Evolutionary conservation across 2,797 vertebrate species (phyloP).

Genomic region (Poeciliopsis turneri): DNA sequence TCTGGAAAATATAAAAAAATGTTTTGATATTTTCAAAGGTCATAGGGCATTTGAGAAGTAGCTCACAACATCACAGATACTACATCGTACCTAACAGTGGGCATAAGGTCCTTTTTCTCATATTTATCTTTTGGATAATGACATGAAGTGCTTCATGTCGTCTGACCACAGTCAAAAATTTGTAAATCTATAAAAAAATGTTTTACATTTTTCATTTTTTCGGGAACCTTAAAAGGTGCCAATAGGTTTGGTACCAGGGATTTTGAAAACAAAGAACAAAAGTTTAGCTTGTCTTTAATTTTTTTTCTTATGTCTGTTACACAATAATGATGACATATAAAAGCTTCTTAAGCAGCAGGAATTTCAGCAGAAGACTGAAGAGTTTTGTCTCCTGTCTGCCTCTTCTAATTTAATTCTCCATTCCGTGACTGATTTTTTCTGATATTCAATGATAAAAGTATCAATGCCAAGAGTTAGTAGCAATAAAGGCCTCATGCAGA

Average conservation of each 20-base stretch:
- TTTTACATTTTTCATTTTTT: not conserved
- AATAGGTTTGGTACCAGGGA: not conserved
- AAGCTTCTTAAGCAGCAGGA: not conserved
- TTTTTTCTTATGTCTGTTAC: not conserved
- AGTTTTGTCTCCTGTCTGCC: not conserved
- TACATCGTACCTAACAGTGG: not conserved
- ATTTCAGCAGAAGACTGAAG: not conserved
- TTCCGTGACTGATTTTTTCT: not conserved
- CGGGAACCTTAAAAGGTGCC: not conserved
- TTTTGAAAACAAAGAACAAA: not conserved
- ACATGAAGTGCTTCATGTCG: not conserved
- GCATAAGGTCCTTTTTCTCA: not conserved
- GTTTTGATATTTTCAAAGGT: not conserved
- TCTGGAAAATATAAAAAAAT: not conserved
- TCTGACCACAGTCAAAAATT: not conserved
- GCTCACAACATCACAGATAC: not conserved
- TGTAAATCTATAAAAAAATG: not conserved
- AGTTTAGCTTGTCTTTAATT: not conserved
- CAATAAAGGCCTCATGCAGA: not conserved
- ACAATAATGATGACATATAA: not conserved
- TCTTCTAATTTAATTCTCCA: not conserved
- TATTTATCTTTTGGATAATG: not conserved
- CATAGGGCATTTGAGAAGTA: not conserved
- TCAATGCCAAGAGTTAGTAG: not conserved
- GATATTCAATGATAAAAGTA: not conserved